Evolutionary conservation across 2,797 vertebrate species (phyloP).

Genomic region (Salarias fasciatus): DNA sequence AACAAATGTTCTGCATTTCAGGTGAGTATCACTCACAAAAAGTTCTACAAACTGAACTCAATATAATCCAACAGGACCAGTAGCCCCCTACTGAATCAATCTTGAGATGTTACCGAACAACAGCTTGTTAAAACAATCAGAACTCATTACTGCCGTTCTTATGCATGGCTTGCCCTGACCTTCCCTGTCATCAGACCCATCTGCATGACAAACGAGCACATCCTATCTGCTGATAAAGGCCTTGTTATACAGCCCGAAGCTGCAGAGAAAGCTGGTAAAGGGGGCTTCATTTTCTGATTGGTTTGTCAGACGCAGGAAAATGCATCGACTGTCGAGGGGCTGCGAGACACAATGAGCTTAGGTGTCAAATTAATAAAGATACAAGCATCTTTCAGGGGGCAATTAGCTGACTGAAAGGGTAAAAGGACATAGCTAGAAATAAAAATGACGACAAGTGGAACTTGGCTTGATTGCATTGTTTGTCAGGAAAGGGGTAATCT

Average conservation of each 20-base stretch:
- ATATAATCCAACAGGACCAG: no score
- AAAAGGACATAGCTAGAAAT: conserved; percentile 4
- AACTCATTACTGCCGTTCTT: not conserved
- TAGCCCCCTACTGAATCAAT: no score
- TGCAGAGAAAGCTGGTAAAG: no score
- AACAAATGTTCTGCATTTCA: no score
- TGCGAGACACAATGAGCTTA: conserved; percentile 4
- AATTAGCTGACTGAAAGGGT: conserved; percentile 14
- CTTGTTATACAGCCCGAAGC: no score
- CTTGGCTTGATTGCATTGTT: conserved; percentile 16
- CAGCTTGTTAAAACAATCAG: not conserved
- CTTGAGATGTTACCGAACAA: no score
- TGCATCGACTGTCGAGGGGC: not conserved
- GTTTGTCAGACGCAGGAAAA: no score
- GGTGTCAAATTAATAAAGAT: conserved; percentile 23
- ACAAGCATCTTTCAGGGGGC: conserved; percentile 18
- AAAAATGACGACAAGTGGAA: conserved; percentile 11
- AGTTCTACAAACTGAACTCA: no score
- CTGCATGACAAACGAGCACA: not conserved
- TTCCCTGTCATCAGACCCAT: not conserved
- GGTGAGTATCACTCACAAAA: no score
- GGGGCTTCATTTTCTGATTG: no score
- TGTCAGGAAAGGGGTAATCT: conserved; percentile 15
- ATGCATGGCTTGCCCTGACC: not conserved
- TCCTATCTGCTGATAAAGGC: not conserved